phyloP scores from a whole-genome alignment of 2,888 invertebrate species.

The Synergus laeviventris region DNA sequence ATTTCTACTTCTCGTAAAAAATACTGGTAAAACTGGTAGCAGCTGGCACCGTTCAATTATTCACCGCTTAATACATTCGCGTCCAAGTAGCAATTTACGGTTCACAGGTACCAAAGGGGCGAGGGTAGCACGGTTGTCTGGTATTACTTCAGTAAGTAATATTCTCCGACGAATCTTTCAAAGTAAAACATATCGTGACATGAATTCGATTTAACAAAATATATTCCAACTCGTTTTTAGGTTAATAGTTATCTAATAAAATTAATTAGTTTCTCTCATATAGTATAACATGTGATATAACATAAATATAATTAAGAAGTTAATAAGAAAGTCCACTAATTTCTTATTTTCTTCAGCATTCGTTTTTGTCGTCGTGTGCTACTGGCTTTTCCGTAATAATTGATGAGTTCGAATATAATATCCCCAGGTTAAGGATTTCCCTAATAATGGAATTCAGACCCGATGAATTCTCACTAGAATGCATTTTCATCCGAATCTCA shows the following conservation, averaged over 20 bases:
- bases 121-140: neutral
- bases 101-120: neutral
- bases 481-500: conserved; percentile 39
- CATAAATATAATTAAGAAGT: neutral
- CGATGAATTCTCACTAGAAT: conserved; percentile 42
- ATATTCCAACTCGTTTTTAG: neutral
- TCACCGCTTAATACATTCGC: conserved; percentile 5
- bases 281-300: neutral
- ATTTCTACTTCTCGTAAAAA: conserved; percentile 7
- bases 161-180: neutral
- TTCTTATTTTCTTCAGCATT: neutral
- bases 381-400: conserved; percentile 44
- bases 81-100: neutral
- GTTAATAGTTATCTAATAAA: neutral
- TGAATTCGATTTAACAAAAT: neutral
- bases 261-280: neutral
- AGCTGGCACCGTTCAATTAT: conserved; percentile 34
- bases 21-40: conserved; percentile 18
- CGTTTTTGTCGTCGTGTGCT: conserved; percentile 6
- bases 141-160: neutral
- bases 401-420: conserved; percentile 48
- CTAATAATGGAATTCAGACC: conserved; percentile 46
- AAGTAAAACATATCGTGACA: neutral
- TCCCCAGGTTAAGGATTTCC: conserved; percentile 43
- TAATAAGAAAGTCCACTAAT: neutral